Evolutionary conservation across 2,797 vertebrate genomes (phyloP).

Genomic region (Spheniscus humboldti): DNA sequence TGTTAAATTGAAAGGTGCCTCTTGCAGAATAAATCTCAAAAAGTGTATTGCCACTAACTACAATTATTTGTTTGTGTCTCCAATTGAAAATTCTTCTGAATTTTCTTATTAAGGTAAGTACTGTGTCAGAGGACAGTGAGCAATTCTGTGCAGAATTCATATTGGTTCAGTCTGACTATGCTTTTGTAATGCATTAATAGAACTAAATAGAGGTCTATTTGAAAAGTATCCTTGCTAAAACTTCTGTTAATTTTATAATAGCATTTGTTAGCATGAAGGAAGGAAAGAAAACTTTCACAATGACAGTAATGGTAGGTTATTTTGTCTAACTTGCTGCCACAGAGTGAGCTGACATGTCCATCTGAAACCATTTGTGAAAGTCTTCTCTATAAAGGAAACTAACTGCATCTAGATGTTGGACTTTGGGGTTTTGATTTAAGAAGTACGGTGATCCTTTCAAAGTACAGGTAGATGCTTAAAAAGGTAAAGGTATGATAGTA

Average conservation of each 20-base stretch:
- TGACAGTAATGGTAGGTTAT: background rate
- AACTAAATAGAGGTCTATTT: background rate
- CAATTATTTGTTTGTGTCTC: background rate
- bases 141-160: background rate
- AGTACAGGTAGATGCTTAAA: background rate
- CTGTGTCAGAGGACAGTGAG: background rate
- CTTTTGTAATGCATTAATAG: background rate
- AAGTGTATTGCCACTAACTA: background rate
- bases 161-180: background rate
- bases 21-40: background rate
- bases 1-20: background rate
- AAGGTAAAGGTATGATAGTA: background rate
- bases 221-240: background rate
- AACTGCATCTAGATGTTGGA: background rate
- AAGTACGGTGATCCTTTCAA: background rate
- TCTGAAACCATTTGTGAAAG: background rate
- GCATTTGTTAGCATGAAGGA: background rate
- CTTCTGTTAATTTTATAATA: background rate
- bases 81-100: background rate
- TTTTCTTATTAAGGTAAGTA: background rate
- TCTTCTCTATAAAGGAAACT: background rate
- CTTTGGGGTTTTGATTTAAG: background rate
- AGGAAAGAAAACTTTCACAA: background rate
- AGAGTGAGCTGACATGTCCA: background rate
- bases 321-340: background rate